Evolutionary conservation across 2,797 vertebrate species (phyloP).

Genomic region (Eidolon dupreanum): DNA sequence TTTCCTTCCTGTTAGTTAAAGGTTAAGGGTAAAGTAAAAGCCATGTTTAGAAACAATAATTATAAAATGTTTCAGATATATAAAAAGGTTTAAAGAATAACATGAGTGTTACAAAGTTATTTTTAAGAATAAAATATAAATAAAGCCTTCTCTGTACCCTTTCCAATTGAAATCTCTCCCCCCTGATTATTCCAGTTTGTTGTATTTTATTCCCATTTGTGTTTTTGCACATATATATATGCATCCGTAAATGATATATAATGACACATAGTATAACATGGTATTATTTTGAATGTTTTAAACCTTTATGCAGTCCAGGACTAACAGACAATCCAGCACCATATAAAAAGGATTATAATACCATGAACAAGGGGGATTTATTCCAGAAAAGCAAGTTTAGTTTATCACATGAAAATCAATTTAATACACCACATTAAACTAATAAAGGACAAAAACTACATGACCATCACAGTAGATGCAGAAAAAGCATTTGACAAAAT

Average conservation of each 20-base stretch:
- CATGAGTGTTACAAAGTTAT: not conserved
- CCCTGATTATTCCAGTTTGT: not conserved
- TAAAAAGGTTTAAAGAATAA: slow-evolving; percentile 14
- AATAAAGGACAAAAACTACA: not conserved
- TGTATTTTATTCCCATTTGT: not conserved
- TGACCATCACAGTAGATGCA: not conserved
- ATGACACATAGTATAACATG: not conserved
- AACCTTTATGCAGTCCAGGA: not conserved
- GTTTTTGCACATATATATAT: not conserved
- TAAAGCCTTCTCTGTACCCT: not conserved
- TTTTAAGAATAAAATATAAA: not conserved
- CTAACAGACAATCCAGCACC: not conserved
- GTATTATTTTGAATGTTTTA: slow-evolving; percentile 10
- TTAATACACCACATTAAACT: not conserved
- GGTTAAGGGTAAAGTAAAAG: not conserved
- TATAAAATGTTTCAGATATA: not conserved
- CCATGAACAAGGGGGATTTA: not conserved
- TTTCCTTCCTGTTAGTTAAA: slow-evolving; percentile 10
- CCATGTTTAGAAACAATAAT: not conserved
- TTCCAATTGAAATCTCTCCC: not conserved
- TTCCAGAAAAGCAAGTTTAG: not conserved
- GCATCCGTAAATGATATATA: not conserved
- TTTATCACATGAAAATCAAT: not conserved
- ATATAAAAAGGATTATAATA: not conserved
- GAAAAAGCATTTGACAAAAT: slow-evolving; percentile 2